These are phyloP conservation scores for Phycodurus eques DNA, from an alignment of 2,113 vertebrate species.

Conservation along the genomic window DNA sequence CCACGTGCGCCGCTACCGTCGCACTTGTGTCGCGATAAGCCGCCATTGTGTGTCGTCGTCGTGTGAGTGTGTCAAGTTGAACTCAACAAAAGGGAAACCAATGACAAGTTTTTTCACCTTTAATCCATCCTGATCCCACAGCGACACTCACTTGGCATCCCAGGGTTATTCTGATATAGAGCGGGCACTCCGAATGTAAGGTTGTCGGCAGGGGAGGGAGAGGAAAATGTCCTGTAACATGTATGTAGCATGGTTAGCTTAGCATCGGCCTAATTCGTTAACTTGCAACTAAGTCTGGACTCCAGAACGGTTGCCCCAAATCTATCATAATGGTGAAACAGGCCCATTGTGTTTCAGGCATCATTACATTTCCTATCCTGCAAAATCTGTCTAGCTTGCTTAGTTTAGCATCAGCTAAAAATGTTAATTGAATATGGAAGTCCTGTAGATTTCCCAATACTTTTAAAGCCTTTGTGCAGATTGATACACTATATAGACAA, in stretches of 20 bases:
- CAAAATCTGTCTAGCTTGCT: too few relatives aligned
- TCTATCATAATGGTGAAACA: neutral
- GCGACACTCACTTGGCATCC: neutral
- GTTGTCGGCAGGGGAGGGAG: neutral
- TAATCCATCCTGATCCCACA: neutral
- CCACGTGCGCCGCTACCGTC: conserved; percentile 24
- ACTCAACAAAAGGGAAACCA: neutral
- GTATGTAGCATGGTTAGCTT: neutral
- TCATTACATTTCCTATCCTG: too few relatives aligned
- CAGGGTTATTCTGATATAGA: neutral
- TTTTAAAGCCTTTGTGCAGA: too few relatives aligned
- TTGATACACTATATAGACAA: too few relatives aligned
- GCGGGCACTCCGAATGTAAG: neutral
- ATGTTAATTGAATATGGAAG: too few relatives aligned
- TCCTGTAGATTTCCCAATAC: too few relatives aligned
- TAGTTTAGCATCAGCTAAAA: too few relatives aligned
- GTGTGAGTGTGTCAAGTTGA: neutral
- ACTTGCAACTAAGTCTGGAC: neutral
- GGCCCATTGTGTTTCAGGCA: neutral
- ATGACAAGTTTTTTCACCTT: neutral
- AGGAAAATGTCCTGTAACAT: neutral
- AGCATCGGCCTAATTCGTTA: neutral
- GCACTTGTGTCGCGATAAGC: conserved; percentile 23
- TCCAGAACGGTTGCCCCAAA: neutral
- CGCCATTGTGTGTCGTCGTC: neutral